A percentile compares a stretch with the other conserved stretches of the same genome.
Conservation (phyloP, 23 tunicate genomes). For the Ascidia mentula region DNA sequence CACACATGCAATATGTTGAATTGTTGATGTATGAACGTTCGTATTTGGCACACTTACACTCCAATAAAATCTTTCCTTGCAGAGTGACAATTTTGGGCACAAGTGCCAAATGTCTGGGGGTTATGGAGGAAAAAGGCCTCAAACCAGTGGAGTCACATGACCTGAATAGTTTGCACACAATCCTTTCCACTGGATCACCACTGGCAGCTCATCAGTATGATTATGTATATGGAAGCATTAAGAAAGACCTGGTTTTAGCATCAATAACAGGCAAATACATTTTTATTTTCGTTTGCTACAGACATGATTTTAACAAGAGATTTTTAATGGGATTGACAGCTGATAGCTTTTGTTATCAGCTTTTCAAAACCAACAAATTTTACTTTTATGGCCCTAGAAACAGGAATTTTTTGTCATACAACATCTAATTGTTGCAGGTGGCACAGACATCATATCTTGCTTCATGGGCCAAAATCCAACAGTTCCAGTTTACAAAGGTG, state of each 20-base stretch:
- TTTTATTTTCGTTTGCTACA: too few relatives aligned
- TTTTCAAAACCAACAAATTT: too few relatives aligned
- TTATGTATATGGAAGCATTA: slow-evolving; percentile 61
- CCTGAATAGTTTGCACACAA: slow-evolving; percentile 45
- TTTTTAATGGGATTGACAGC: too few relatives aligned
- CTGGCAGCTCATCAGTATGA: slow-evolving; percentile 87
- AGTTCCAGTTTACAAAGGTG: slow-evolving; percentile 71
- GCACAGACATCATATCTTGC: slow-evolving; percentile 88
- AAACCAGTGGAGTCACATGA: slow-evolving; percentile 52
- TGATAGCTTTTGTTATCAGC: too few relatives aligned
- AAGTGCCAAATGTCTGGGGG: slow-evolving; percentile 78
- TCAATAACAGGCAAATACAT: slow-evolving; percentile 77
- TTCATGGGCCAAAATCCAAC: slow-evolving; percentile 71
- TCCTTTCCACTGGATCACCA: slow-evolving; percentile 96
- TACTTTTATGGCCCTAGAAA: too few relatives aligned
- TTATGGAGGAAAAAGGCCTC: slow-evolving; percentile 67
- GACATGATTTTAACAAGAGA: too few relatives aligned
- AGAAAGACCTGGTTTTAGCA: slow-evolving; percentile 55
- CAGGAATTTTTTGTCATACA: too few relatives aligned
- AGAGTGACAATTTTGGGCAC: slow-evolving; percentile 77
- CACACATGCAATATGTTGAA: background rate
- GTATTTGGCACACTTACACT: too few relatives aligned
- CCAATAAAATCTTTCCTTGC: background rate
- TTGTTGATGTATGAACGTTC: background rate
- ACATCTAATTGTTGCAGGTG: too few relatives aligned